These are phyloP conservation scores for Sycobia sp. DNA, from an alignment of 1,140 invertebrate species.

Conservation along the genomic window DNA sequence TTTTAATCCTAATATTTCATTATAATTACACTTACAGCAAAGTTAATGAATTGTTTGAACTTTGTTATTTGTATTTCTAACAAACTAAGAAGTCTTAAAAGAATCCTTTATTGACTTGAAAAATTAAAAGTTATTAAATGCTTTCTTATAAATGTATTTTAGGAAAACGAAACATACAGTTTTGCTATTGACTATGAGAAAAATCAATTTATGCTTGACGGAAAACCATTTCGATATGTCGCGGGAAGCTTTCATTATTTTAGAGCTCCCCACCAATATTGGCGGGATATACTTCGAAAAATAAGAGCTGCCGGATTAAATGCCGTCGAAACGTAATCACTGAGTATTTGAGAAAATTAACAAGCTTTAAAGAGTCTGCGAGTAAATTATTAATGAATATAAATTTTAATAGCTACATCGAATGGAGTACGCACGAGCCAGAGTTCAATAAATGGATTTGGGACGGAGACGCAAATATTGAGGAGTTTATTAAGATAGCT, in stretches of 20 bases:
- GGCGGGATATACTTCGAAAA: conserved; percentile 83
- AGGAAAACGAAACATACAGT: conserved; percentile 23
- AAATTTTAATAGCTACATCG: conserved; percentile 79
- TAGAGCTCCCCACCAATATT: conserved; percentile 79
- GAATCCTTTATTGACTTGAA: too few relatives aligned
- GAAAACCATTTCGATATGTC: conserved; percentile 80
- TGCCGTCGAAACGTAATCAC: conserved; percentile 82
- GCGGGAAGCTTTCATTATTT: conserved; percentile 94
- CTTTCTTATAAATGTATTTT: neutral
- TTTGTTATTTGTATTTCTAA: too few relatives aligned
- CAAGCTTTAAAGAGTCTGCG: too few relatives aligned
- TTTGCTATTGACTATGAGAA: conserved; percentile 73
- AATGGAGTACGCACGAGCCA: conserved; percentile 92
- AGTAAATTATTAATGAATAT: neutral
- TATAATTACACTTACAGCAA: too few relatives aligned
- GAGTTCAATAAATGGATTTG: conserved; percentile 73
- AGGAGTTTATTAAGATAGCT: conserved; percentile 77
- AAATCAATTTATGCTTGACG: conserved; percentile 83
- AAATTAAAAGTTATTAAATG: neutral
- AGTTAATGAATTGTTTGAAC: too few relatives aligned
- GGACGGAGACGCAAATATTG: conserved; percentile 77
- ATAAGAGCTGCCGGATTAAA: conserved; percentile 86
- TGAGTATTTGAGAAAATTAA: too few relatives aligned
- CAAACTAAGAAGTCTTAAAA: too few relatives aligned
- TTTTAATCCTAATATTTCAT: too few relatives aligned